These are phyloP conservation scores for Drosophila anceps DNA, from an alignment of 2,888 invertebrate species.

Conservation along the genomic window DNA sequence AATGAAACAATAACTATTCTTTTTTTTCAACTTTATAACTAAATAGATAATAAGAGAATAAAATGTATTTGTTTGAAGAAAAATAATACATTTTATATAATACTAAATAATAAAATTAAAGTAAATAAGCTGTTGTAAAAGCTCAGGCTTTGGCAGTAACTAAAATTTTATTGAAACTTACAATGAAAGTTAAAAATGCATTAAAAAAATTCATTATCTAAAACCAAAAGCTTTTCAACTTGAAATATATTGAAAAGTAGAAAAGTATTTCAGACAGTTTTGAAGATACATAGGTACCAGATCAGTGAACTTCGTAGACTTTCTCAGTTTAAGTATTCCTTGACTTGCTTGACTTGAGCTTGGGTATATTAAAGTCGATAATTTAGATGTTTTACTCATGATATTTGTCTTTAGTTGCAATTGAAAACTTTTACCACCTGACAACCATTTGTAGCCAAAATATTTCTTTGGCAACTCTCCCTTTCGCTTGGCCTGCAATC, in stretches of 20 bases:
- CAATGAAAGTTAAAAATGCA: too few relatives aligned
- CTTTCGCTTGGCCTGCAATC: constrained; percentile 36
- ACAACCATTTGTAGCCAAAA: constrained; percentile 18
- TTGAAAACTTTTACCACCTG: constrained; percentile 29
- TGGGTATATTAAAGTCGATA: constrained; percentile 9
- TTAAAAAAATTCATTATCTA: too few relatives aligned
- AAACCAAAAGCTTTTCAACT: too few relatives aligned
- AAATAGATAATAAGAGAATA: too few relatives aligned
- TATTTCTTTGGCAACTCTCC: constrained; percentile 39
- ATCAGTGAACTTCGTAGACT: neutral
- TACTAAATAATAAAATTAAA: too few relatives aligned
- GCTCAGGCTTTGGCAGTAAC: too few relatives aligned
- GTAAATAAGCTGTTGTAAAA: too few relatives aligned
- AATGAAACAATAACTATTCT: too few relatives aligned
- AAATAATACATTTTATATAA: too few relatives aligned
- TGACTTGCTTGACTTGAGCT: neutral
- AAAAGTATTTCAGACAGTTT: neutral
- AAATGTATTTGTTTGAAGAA: too few relatives aligned
- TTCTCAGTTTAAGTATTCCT: neutral
- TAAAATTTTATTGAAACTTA: too few relatives aligned
- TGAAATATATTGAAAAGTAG: neutral
- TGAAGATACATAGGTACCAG: neutral
- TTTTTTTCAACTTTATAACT: too few relatives aligned
- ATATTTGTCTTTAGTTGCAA: constrained; percentile 15
- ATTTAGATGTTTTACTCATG: neutral